Conservation (phyloP, 2,113 vertebrate genomes). For the Tautogolabrus adspersus region DNA sequence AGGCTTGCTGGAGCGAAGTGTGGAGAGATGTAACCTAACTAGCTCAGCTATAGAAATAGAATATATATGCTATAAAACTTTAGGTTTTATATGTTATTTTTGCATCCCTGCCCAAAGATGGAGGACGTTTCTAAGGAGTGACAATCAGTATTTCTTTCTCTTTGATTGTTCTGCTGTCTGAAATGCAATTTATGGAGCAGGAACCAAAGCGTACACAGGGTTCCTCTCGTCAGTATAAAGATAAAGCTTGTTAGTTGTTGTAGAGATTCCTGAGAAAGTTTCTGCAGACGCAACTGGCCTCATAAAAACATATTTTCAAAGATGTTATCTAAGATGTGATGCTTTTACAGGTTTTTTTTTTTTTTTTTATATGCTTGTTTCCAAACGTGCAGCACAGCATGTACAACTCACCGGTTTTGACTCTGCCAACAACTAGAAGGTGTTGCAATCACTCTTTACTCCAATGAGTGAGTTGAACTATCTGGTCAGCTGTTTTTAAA, state of each 20-base stretch:
- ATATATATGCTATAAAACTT: neutral
- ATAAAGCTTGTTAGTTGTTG: neutral
- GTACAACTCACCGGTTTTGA: neutral
- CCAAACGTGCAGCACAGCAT: neutral
- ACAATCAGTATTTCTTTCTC: neutral
- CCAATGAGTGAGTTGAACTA: neutral
- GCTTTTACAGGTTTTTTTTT: no score
- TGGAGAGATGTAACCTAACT: neutral
- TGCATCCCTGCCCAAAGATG: no score
- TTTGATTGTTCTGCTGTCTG: neutral
- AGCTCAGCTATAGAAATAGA: no score
- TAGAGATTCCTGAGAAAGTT: neutral
- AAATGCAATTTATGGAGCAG: neutral
- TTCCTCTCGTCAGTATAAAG: neutral
- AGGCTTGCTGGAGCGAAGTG: neutral
- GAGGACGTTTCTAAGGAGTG: neutral
- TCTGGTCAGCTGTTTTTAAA: neutral
- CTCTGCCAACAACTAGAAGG: neutral
- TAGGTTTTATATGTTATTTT: neutral
- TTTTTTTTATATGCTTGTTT: no score
- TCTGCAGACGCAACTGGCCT: neutral
- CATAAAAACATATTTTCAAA: neutral
- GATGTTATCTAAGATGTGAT: neutral
- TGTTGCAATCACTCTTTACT: neutral
- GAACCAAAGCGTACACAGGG: slow-evolving; percentile 5